Base-by-base conservation (phyloP, 2,113 vertebrate genomes). In the Dinomys branickii region DNA sequence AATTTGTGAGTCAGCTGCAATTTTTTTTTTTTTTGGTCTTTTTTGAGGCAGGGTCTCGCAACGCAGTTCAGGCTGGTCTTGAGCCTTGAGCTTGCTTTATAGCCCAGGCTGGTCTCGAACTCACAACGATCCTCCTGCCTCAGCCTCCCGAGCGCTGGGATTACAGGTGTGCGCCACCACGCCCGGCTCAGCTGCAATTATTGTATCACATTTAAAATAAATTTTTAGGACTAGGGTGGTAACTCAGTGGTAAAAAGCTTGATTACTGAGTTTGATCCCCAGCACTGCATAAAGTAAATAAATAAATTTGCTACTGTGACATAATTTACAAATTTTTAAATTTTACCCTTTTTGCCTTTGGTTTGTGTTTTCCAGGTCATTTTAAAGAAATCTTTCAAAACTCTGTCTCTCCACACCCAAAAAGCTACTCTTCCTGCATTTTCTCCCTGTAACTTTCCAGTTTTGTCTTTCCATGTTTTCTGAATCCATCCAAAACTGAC, bases 121-220 rank as follows among this genome's bases (percentile, higher is more conserved):
- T n/a, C n/a, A n/a, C n/a, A n/a, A n/a, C n/a, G n/a, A n/a, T n/a
- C n/a, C n/a, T n/a, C n/a, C n/a, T n/a, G n/a, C n/a, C n/a, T n/a
- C n/a, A n/a, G n/a, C n/a, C n/a, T n/a, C n/a, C n/a, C n/a, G n/a
- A n/a, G n/a, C n/a, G n/a, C n/a, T n/a, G n/a, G n/a, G n/a, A n/a
- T n/a, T n/a, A n/a, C n/a, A n/a, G n/a, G n/a, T n/a, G n/a, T n/a
- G n/a, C n/a, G n/a, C n/a, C n/a, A n/a, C n/a, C n/a, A n/a, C n/a
- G n/a, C n/a, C n/a, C n/a, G n/a, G n/a, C n/a, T n/a, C n/a, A n/a
- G 35, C 4, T 80, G 30, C 61, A 71, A 41, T 85, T 50, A 59
- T 38, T 67, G 5, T 80, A 71, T 69, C 35, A 52, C n/a, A 80
- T 73, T 63, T 88, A 80, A 94, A 89, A 94, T 63, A 84, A 61